A percentile compares a stretch with the other conserved stretches of the same genome.
Conservation (phyloP, 2,113 vertebrate genomes). For the Tylochromis polylepis region DNA sequence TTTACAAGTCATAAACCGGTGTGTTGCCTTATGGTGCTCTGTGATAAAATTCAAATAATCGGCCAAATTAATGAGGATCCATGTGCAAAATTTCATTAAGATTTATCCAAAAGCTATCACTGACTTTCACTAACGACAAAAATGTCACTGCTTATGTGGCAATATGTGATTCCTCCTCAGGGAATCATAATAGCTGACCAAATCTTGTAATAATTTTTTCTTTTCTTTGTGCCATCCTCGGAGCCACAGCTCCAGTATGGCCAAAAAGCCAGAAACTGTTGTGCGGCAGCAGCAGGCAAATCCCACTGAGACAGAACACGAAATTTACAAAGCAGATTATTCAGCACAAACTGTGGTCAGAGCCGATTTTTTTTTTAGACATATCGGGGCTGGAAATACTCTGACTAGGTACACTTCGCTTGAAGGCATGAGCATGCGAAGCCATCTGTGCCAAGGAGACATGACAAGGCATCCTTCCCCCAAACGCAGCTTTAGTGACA, state of each 20-base stretch:
- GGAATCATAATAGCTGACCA: background rate
- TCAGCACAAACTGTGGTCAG: background rate
- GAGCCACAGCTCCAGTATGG: background rate
- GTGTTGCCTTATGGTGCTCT: background rate
- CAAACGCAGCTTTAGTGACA: constrained; percentile 46
- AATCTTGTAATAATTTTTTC: background rate
- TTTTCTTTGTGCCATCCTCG: background rate
- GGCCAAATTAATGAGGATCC: background rate
- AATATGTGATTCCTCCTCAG: background rate
- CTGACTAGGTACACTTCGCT: constrained; percentile 17
- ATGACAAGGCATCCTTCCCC: constrained; percentile 25
- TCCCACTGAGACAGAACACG: background rate
- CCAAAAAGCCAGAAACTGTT: background rate
- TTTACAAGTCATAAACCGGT: background rate
- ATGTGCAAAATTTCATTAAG: background rate
- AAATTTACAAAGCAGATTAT: constrained; percentile 7
- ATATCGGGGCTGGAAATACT: background rate
- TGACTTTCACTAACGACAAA: background rate
- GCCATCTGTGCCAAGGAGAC: constrained; percentile 50
- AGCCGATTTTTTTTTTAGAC: background rate
- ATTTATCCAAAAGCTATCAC: background rate
- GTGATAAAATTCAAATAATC: background rate
- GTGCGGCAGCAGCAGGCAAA: background rate
- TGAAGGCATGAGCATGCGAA: constrained; percentile 16
- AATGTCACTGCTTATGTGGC: background rate